Conservation (phyloP, 2,797 vertebrate species). For the Bucorvus abyssinicus region DNA sequence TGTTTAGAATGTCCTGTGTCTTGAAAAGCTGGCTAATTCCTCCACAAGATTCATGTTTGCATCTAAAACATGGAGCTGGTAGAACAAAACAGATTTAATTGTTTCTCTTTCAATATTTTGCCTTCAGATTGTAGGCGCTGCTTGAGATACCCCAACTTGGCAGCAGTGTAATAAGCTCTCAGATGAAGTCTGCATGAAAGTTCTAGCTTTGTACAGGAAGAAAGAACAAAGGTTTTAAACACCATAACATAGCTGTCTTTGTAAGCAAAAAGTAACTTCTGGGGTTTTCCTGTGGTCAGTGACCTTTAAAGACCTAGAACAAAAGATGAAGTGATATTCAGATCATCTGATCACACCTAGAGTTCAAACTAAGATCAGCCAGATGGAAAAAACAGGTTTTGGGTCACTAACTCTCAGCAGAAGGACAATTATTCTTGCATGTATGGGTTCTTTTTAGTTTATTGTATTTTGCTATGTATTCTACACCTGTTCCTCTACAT, state of each 20-base stretch:
- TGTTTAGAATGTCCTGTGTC: not conserved
- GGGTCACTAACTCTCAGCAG: not conserved
- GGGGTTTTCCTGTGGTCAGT: not conserved
- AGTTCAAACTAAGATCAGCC: constrained; percentile 2
- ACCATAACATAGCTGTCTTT: not conserved
- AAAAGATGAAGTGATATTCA: not conserved
- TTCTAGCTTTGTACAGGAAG: not conserved
- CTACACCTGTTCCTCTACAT: not conserved
- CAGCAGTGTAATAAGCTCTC: not conserved
- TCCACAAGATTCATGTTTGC: not conserved
- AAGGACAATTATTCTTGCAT: not conserved
- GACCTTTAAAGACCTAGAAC: not conserved
- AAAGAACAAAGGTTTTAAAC: not conserved
- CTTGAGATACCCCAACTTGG: not conserved
- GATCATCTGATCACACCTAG: not conserved
- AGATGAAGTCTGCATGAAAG: not conserved
- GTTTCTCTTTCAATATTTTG: not conserved
- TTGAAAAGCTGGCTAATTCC: not conserved
- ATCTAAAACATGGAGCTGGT: not conserved
- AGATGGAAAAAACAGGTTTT: not conserved
- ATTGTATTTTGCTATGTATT: constrained; percentile 5
- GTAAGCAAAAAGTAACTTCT: not conserved
- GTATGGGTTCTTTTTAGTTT: not conserved
- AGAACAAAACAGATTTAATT: not conserved
- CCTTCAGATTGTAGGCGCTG: not conserved